A percentile compares a stretch with the other conserved stretches of the same genome.
phyloP scores from a whole-genome alignment of 2,113 vertebrate genomes.

The Heteronetta atricapilla region DNA sequence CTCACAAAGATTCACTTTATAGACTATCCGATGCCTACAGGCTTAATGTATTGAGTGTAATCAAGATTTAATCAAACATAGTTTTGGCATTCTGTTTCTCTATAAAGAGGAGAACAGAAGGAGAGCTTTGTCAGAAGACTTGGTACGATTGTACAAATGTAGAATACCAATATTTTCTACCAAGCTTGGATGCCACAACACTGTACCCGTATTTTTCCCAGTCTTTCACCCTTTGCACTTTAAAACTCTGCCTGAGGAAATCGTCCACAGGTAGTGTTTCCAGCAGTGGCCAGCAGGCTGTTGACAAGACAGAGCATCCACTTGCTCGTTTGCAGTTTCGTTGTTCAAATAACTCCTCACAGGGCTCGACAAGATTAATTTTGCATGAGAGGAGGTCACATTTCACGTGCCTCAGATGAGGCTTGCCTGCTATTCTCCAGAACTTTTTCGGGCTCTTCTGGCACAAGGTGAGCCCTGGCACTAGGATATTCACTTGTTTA shows the following conservation, averaged over 20 bases:
- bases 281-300: neutral
- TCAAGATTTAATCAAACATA: neutral
- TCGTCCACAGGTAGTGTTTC: accelerated
- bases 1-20: neutral
- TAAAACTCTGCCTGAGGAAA: neutral
- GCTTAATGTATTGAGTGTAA: accelerated
- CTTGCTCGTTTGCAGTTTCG: neutral
- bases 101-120: neutral
- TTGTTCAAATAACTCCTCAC: neutral
- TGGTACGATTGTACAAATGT: neutral
- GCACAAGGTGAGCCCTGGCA: neutral
- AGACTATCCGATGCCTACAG: neutral
- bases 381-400: neutral
- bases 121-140: neutral
- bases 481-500: neutral
- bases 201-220: neutral
- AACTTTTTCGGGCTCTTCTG: neutral
- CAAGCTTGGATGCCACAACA: neutral
- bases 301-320: neutral
- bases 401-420: neutral
- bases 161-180: neutral
- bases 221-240: accelerated
- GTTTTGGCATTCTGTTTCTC: neutral
- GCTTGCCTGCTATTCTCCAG: neutral
- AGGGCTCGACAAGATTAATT: neutral